Evolutionary conservation across 2,797 vertebrate genomes (phyloP), one percentile per base, ranked within the genome.

Genomic region (Epinephelus awoara): DNA sequence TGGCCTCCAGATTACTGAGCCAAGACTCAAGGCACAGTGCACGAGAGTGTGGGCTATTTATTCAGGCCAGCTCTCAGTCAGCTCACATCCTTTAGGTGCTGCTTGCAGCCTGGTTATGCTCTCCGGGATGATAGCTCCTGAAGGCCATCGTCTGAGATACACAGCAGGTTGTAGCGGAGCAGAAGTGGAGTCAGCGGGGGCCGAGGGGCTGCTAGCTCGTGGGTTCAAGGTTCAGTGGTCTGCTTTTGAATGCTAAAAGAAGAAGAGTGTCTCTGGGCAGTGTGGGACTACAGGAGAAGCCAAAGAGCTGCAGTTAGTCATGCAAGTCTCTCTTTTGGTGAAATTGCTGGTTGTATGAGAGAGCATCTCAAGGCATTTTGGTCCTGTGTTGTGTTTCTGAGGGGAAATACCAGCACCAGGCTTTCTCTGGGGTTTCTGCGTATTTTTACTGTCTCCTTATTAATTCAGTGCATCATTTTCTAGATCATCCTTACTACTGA

Each of bases 41-140:
- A 85, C 13, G 2, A 68, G 70, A 58, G 67, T 86, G 72, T 91
- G 40, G 40, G 40, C 40, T 42, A 88, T 92, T 89, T 90, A 88
- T 93, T 82, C 82, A 93, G 76, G 87, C 80, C 46, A 75, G 64
- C 82, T 87, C 46, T 9, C n/a, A 72, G 85, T 79, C 61, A 69
- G 73, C 81, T 74, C 70, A 64, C 34, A 70, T 89, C 79, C 83
- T 92, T 92, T 87, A 88, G 80, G 44, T 76, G 80, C 71, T 66
- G 59, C 84, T 76, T 56, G 73, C 55, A 78, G 67, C 72, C 40
- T 61, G 52, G 68, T 71, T 70, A 38, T 8, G 10, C 69, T 89
- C 74, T 67, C 27, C 4, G 14, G 70, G 74, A 67, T 69, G 71
- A 85, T 58, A 83, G 73, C 70, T 80, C 78, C 82, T 82, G 72